Evolutionary conservation across 30 jellyfish, hydroid and myxozoan genomes (phyloP).

Genomic region (Nemopilema nomurai): DNA sequence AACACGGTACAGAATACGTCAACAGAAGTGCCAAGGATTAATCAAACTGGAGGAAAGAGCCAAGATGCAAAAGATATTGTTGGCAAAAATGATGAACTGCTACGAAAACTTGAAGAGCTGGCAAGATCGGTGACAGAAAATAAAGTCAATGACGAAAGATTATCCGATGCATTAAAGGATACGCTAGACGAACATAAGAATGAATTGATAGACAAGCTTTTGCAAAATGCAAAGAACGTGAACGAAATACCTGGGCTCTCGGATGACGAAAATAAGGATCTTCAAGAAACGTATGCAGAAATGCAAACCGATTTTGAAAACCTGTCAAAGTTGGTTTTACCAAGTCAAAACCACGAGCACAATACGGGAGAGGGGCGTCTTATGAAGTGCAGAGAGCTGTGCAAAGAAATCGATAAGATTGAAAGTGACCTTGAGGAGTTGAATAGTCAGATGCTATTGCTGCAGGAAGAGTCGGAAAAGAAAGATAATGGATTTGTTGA

Average conservation of each 20-base stretch:
- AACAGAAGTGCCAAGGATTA: not conserved
- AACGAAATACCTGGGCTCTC: slow-evolving; percentile 21
- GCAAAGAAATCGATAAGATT: slow-evolving; percentile 20
- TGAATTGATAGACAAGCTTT: slow-evolving; percentile 8
- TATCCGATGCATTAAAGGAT: not conserved
- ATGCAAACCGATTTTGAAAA: slow-evolving; percentile 35
- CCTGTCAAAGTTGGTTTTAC: slow-evolving; percentile 3
- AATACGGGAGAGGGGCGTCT: slow-evolving; percentile 10
- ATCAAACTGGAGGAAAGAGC: not conserved
- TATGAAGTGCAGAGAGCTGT: slow-evolving; percentile 24
- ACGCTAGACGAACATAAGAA: slow-evolving; percentile 3
- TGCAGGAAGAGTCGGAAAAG: not conserved
- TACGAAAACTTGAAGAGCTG: slow-evolving; percentile 6
- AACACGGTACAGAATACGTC: not conserved
- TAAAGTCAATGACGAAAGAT: not conserved
- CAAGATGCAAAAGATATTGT: not conserved
- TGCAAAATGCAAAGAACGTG: not conserved
- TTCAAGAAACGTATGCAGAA: slow-evolving; percentile 11
- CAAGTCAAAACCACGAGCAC: not conserved
- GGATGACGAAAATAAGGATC: not conserved
- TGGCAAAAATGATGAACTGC: not conserved
- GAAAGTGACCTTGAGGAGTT: slow-evolving; percentile 7
- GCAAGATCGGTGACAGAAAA: slow-evolving; percentile 32
- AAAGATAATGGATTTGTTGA: not conserved
- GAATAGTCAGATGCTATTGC: not conserved